Evolutionary conservation across 2,888 invertebrate genomes (phyloP), one percentile per base, ranked within the genome.

Genomic region (Drosophila diplacantha): DNA sequence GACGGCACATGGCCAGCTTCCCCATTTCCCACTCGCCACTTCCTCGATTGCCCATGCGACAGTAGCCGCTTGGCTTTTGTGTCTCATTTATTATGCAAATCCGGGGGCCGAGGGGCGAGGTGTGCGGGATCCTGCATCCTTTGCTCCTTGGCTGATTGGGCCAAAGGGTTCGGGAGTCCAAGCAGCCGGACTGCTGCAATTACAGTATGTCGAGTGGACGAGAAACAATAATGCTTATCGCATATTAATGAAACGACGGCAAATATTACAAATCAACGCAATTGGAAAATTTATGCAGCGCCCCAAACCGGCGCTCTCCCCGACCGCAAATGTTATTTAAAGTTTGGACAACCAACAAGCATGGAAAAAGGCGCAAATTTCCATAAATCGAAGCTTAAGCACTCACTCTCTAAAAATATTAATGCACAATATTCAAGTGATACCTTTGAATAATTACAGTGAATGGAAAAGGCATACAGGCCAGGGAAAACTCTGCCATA

Each of bases 71-170:
- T 79, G 75, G 73, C 80, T 81, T 80, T 81, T 81, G 79, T 72
- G 79, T 81, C 76, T 80, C 80, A 80, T 81, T 80, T 80, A 80
- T 80, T 80, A 80, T 80, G 80, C 79, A 80, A 80, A 79, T 80
- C 76, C 70, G 69, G 44, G 20, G 16, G 29, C 8, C 34, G 26
- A 22, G 22, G 1, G 34, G 44, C n/a, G 43, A 58, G 49, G 55
- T 9, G 32, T 22, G 24, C 7, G 26, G 46, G 20, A 20, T 26
- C 22, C 38, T 9, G 35, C 12, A 37, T 29, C 49, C 55, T 53
- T 57, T 57, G 38, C 39, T 29, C 46, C 46, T 57, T 62, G 47
- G 54, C 47, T 29, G 54, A 54, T 54, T 54, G 54, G 61, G 63
- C 47, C 53, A 61, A 61, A 49, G 61, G 61, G 63, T 64, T 64